Evolutionary conservation across 2,888 invertebrate species (phyloP), one percentile per base, ranked within the genome.

Genomic region (Pherbina coryleti): DNA sequence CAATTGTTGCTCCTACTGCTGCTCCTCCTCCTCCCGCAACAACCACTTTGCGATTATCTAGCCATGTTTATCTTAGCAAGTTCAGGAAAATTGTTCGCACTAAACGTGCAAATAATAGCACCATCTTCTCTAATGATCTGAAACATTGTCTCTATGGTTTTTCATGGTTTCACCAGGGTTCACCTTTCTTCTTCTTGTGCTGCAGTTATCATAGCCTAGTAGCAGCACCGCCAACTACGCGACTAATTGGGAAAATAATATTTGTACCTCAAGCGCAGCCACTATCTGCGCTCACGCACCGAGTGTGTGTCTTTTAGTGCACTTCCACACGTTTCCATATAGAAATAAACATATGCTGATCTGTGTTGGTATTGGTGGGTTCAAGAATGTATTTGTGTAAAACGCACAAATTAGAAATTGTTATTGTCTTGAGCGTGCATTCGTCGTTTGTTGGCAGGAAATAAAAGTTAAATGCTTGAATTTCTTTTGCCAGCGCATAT

Each of bases 101-200:
- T 88, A 88, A 87, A 85, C 87, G 87, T 87, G 87, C 87, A 87
- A 87, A 88, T 88, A 87, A 87, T 87, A 88, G 86, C 87, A 87
- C 87, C 87, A 87, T 88, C 87, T 87, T 82, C 85, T 81, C 84
- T 85, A 87, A 87, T 87, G 87, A 87, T 87, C 87, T 84, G 28
- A 44, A 75, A 67, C 60, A 66, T 67, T 55, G 67, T 67, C 73
- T 11, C 71, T 22, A 11, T 60, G 53, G 53, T n/a, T 49, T 28
- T 51, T 28, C 73, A 73, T 37, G 73, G 34, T 57, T 73, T 34
- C 19, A 19, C 19, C 67, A 67, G 5, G 44, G 67, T 37, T 31
- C 66, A 49, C 17, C 8, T 44, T 22, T 67, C 44, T 37, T 14
- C 25, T 14, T 60, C 17, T 28, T 4, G 22, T 22, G 44, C 34